Conservation (phyloP, 2,888 invertebrate species). For the Resseliella maxima region DNA sequence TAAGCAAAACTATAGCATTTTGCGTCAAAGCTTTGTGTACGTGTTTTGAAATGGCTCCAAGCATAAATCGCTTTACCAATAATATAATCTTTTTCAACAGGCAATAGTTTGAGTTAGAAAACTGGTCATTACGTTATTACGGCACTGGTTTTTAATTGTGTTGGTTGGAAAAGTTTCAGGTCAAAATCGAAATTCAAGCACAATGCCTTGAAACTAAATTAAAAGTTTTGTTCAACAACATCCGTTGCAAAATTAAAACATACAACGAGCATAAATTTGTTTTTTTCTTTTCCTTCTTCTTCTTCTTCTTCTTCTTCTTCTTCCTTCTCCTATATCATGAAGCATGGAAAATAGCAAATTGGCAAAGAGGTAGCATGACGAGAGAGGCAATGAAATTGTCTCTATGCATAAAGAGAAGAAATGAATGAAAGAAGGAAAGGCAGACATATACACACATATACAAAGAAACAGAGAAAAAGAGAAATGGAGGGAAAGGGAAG, state of each 20-base stretch:
- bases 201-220: conserved; percentile 47
- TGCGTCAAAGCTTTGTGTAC: neutral
- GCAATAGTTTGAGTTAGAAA: conserved; percentile 35
- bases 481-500: neutral
- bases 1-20: neutral
- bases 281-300: neutral
- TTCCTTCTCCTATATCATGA: too few relatives aligned
- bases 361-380: neutral
- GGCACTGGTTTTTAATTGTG: conserved; percentile 5
- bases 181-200: neutral
- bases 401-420: too few relatives aligned
- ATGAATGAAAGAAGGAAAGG: too few relatives aligned
- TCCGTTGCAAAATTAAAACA: conserved; percentile 41
- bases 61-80: conserved; percentile 23
- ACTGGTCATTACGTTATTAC: conserved; percentile 49
- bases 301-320: neutral
- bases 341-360: neutral
- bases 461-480: neutral
- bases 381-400: too few relatives aligned
- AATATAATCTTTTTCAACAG: conserved; percentile 24
- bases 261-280: neutral
- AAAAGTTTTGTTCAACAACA: conserved; percentile 41
- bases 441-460: too few relatives aligned
- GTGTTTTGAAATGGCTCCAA: neutral
- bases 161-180: conserved; percentile 29